Base-by-base conservation (phyloP, 2,113 vertebrate species). In the Eonycteris spelaea region DNA sequence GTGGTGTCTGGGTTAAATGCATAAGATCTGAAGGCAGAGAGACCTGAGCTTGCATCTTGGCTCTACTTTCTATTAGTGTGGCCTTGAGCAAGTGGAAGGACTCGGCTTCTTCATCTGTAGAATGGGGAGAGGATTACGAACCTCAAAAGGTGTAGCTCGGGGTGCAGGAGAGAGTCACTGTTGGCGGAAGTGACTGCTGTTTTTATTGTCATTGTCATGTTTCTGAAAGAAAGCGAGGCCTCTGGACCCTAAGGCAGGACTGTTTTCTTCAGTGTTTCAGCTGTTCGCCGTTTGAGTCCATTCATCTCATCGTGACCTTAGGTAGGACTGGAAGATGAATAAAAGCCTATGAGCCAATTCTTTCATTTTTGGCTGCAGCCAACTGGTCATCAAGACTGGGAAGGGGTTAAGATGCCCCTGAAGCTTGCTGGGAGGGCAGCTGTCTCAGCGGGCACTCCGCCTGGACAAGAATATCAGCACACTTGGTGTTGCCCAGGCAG, bases 401-500 rank as follows among this genome's bases (percentile, higher is more conserved):
- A 94, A 96, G 82, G 95, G 82, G 96, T 96, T 98, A 97, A 97
- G 94, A 53, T 70, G n/a, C 55, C 97, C 95, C 92, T 1, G 4
- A 40, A 84, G 95, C 90, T 51, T 78, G 87, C 87, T 2, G 84
- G 71, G 91, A 97, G 88, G 96, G 96, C 97, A 97, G 96, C 97
- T 98, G 97, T 93, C 96, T 93, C 86, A 6, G 88, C 5, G 95
- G 96, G 97, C 96, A 95, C 95, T 92, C 68, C 22, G 97, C 97
- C 96, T 97, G 94, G 90, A 65, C 77, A 40, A 79, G 95, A 95
- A 94, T 75, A 96, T 92, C 97, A 96, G 95, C 88, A 4, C 78
- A 35, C 90, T 96, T 89, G 97, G 96, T 97, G 97, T 94, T 98
- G 80, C 97, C 96, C 77, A 14, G 96, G 97, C 95, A 93, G 96